These are phyloP conservation scores for Aquatica leii DNA, from an alignment of 2,888 invertebrate genomes.

Conservation along the genomic window DNA sequence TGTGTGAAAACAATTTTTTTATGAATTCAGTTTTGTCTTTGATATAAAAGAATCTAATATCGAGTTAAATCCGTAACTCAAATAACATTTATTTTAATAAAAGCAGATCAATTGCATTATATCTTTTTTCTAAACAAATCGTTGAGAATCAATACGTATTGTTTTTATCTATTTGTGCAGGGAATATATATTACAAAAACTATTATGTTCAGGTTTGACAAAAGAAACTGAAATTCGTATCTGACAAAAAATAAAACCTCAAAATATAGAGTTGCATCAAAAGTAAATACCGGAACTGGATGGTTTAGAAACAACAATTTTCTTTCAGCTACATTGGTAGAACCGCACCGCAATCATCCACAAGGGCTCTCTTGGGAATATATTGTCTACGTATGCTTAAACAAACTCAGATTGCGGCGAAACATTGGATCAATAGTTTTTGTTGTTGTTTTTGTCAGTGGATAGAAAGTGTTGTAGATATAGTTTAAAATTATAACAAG, in stretches of 20 bases:
- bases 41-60: too few relatives aligned
- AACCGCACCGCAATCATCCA: slow-evolving; percentile 53
- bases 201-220: slow-evolving; percentile 26
- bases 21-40: too few relatives aligned
- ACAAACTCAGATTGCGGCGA: slow-evolving; percentile 49
- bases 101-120: too few relatives aligned
- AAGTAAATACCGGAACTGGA: slow-evolving; percentile 45
- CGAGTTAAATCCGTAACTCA: too few relatives aligned
- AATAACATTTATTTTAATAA: too few relatives aligned
- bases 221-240: slow-evolving; percentile 37
- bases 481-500: too few relatives aligned
- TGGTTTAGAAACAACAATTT: slow-evolving; percentile 49
- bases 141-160: neutral
- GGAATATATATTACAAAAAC: neutral
- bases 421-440: slow-evolving; percentile 44
- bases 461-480: neutral
- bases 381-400: slow-evolving; percentile 53
- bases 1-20: too few relatives aligned
- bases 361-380: slow-evolving; percentile 54
- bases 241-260: slow-evolving; percentile 35
- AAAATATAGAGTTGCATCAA: slow-evolving; percentile 31
- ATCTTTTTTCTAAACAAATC: neutral
- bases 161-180: neutral
- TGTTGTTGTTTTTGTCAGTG: slow-evolving; percentile 18
- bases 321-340: slow-evolving; percentile 44